A percentile compares a stretch with the other conserved stretches of the same genome.
These are phyloP conservation scores for Pharmacophagus antenor DNA, from an alignment of 2,888 invertebrate genomes.

Conservation along the genomic window DNA sequence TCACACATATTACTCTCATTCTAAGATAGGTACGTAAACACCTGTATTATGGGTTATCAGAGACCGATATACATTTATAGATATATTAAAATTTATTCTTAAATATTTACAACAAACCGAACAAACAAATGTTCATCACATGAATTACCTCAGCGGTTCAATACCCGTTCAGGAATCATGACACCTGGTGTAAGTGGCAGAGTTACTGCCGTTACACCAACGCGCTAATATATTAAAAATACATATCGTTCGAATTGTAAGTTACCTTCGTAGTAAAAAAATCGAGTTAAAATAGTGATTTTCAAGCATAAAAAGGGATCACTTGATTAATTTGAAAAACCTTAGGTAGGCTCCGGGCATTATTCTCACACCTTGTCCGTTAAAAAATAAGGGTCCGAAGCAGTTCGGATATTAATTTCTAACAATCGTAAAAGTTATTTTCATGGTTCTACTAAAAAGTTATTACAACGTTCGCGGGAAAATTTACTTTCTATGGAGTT, in stretches of 20 bases:
- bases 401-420: constrained; percentile 77
- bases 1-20: too few species aligned
- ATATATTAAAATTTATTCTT: too few species aligned
- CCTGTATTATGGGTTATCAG: too few species aligned
- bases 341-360: constrained; percentile 25
- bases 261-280: constrained; percentile 50
- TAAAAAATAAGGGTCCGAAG: constrained; percentile 63
- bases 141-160: too few species aligned
- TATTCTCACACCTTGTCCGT: constrained; percentile 46
- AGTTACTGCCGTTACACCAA: too few species aligned
- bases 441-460: constrained; percentile 73
- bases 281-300: constrained; percentile 33
- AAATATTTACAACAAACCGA: too few species aligned
- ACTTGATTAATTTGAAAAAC: constrained; percentile 11
- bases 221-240: not conserved
- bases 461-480: constrained; percentile 60
- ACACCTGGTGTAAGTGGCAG: too few species aligned
- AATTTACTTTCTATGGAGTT: constrained; percentile 66
- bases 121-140: too few species aligned
- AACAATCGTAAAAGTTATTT: constrained; percentile 77
- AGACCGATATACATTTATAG: too few species aligned
- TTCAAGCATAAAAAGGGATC: constrained; percentile 13
- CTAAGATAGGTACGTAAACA: too few species aligned
- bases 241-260: not conserved
- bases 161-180: too few species aligned